These are phyloP conservation scores for Solea senegalensis DNA, from an alignment of 2,113 vertebrate species.

Conservation along the genomic window DNA sequence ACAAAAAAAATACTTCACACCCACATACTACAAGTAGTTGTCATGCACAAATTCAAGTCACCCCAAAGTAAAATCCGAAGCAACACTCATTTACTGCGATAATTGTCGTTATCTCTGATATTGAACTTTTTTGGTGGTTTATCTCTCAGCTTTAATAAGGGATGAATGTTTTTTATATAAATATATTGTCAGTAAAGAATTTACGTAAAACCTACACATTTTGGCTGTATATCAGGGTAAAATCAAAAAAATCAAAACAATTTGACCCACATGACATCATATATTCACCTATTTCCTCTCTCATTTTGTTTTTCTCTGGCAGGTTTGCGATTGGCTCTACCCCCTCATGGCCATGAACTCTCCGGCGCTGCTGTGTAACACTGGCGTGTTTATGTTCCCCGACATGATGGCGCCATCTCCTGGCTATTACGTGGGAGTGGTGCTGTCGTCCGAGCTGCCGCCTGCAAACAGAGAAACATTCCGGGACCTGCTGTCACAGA, in stretches of 20 bases:
- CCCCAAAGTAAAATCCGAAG: too few species aligned
- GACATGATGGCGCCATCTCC: slow-evolving; percentile 89
- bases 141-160: too few species aligned
- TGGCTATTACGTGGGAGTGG: slow-evolving; percentile 93
- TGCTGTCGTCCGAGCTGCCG: slow-evolving; percentile 93
- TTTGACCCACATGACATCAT: background rate
- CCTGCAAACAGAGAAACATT: slow-evolving; percentile 85
- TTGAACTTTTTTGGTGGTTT: too few species aligned
- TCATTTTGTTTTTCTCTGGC: slow-evolving; percentile 8
- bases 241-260: background rate
- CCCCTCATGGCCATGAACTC: slow-evolving; percentile 91
- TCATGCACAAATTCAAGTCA: too few species aligned
- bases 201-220: background rate
- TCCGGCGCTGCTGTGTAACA: slow-evolving; percentile 91
- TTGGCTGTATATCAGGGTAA: background rate
- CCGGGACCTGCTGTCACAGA: slow-evolving; percentile 90
- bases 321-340: slow-evolving; percentile 98
- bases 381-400: slow-evolving; percentile 97
- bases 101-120: too few species aligned
- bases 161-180: too few species aligned
- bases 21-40: too few species aligned
- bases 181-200: too few species aligned
- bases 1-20: too few species aligned
- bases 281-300: background rate
- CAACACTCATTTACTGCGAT: too few species aligned